Evolutionary conservation across 2,797 vertebrate species (phyloP).

Genomic region (Clarias platycephalus): DNA sequence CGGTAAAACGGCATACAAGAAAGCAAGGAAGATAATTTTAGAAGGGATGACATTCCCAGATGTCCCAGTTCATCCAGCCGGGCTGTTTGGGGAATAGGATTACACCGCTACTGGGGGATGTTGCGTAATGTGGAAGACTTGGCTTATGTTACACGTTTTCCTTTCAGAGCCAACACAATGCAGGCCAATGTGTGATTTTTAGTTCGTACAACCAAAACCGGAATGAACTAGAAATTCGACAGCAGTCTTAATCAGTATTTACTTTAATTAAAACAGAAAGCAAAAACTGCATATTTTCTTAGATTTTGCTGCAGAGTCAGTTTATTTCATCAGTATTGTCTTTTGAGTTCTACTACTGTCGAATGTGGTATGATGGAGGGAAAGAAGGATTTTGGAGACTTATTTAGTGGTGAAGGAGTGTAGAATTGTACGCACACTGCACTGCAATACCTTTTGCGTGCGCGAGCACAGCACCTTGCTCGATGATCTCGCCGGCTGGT

Average conservation of each 20-base stretch:
- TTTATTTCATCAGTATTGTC: neutral
- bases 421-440: neutral
- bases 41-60: conserved; percentile 32
- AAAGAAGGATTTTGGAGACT: too few relatives aligned
- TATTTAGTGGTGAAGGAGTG: neutral
- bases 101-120: conserved; percentile 22
- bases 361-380: neutral
- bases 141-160: conserved; percentile 4
- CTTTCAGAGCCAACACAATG: neutral
- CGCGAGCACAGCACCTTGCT: neutral
- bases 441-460: neutral
- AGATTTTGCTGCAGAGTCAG: neutral
- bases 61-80: conserved; percentile 40
- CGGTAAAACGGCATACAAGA: neutral
- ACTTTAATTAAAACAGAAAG: neutral
- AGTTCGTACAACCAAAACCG: neutral
- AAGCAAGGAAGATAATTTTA: conserved; percentile 28
- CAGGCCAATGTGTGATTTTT: neutral
- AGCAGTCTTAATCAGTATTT: neutral
- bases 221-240: neutral
- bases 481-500: neutral
- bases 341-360: neutral
- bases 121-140: conserved; percentile 31
- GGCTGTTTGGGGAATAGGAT: conserved; percentile 34
- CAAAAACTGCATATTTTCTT: neutral